phyloP scores from a whole-genome alignment of 2,113 vertebrate species.

The Malurus alboscapulatus region DNA sequence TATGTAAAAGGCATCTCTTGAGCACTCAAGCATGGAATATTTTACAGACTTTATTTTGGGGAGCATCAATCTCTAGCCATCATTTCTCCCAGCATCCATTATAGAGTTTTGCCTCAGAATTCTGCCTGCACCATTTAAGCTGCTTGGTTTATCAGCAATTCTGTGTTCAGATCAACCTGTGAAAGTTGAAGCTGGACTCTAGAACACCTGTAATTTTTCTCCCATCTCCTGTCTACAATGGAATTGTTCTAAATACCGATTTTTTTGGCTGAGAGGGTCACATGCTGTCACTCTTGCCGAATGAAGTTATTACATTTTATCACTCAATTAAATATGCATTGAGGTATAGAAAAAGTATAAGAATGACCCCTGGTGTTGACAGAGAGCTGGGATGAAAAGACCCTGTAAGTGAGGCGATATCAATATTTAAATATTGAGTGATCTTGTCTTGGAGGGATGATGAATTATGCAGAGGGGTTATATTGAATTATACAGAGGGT shows the following conservation, averaged over 20 bases:
- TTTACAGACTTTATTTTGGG: background rate
- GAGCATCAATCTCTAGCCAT: background rate
- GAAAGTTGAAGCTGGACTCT: background rate
- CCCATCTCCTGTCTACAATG: background rate
- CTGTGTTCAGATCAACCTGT: background rate
- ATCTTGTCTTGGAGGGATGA: background rate
- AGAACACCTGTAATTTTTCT: background rate
- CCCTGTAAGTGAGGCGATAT: background rate
- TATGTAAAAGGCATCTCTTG: rapidly evolving
- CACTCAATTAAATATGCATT: background rate
- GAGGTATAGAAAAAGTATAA: background rate
- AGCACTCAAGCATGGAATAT: background rate
- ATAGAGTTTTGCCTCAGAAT: background rate
- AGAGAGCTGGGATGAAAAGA: background rate
- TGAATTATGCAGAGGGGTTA: background rate
- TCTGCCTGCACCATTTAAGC: background rate
- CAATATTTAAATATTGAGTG: background rate
- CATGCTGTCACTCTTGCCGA: background rate
- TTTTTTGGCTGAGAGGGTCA: background rate
- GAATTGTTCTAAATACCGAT: background rate
- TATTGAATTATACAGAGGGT: background rate
- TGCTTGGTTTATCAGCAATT: background rate
- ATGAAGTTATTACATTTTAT: background rate
- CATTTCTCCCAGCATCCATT: background rate
- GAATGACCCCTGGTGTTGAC: background rate